Evolutionary conservation across 1,140 invertebrate species (phyloP).

Genomic region (Hyles euphorbiae): DNA sequence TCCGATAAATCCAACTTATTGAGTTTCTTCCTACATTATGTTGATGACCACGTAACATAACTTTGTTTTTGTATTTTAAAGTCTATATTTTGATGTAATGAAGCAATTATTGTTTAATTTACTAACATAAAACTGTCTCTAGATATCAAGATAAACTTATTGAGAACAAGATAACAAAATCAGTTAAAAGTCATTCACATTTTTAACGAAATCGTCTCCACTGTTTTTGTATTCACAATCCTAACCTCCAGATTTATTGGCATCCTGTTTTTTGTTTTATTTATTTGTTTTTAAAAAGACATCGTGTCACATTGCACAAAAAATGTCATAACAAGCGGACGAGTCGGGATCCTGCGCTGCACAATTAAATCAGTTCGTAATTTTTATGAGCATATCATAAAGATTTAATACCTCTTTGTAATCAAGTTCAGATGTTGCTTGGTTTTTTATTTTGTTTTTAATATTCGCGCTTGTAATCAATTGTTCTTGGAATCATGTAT

Average conservation of each 20-base stretch:
- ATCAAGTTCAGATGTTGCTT: background rate
- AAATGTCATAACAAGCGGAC: slow-evolving; percentile 19
- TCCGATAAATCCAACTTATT: too few relatives aligned
- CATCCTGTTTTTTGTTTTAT: slow-evolving; percentile 36
- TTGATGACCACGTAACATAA: too few relatives aligned
- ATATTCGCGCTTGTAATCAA: too few relatives aligned
- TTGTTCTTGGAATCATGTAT: too few relatives aligned
- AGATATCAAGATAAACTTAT: too few relatives aligned
- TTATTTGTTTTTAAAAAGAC: slow-evolving; percentile 50
- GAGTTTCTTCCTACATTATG: too few relatives aligned
- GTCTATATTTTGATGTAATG: too few relatives aligned
- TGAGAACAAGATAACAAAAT: too few relatives aligned
- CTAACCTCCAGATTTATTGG: slow-evolving; percentile 48
- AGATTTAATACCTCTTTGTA: slow-evolving; percentile 6
- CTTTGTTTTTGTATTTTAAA: background rate
- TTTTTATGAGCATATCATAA: slow-evolving; percentile 6
- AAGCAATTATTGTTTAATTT: too few relatives aligned
- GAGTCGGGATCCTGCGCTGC: background rate
- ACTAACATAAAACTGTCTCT: too few relatives aligned
- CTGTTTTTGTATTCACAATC: background rate
- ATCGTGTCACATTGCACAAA: slow-evolving; percentile 53
- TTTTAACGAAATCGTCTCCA: background rate
- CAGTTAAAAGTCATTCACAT: too few relatives aligned
- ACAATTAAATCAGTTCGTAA: slow-evolving; percentile 8
- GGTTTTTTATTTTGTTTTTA: too few relatives aligned